Evolutionary conservation across 2,113 vertebrate genomes (phyloP), one percentile per base, ranked within the genome.

Genomic region (Pteropus alecto): DNA sequence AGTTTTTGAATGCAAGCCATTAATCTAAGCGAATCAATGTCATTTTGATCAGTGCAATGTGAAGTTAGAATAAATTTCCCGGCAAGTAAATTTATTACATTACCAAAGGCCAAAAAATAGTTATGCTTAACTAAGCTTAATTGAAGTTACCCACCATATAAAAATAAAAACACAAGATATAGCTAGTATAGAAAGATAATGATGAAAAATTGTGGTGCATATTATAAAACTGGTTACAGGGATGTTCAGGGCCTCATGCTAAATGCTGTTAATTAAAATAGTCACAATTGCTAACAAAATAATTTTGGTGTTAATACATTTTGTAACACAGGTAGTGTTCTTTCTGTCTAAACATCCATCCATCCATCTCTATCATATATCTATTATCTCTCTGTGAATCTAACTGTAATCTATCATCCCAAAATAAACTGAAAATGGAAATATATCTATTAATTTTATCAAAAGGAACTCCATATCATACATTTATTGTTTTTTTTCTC

Each of bases 11-110:
- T 97, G 14, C 35, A 76, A 94, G 43, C 1, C 38, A 85, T 96
- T 97, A 95, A 96, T 96, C 65, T 82, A 77, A 95, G 21, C 16
- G 97, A 94, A 98, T 97, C 81, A 96, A 74, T 96, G 73, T 86
- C 5, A 84, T 97, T 98, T 97, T 97, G 65, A 90, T 95, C 76
- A 97, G 35, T 13, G 35, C 1, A 83, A 56, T 33, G 0, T 81
- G 70, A 97, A 95, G 95, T 70, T 85, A 90, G 67, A 67, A 92
- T 93, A 97, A 92, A 94, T 46, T 96, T 89, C 46, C n/a, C 94
- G 14, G 30, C 78, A 94, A 78, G 68, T 82, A 93, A 96, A 95
- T 94, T 81, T 16, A n/a, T 56, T 94, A 95, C 6, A 92, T 63
- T 96, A 93, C 78, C 87, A 33, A 71, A 97, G 35, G 6, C 67